Evolutionary conservation across 2,113 vertebrate species (phyloP).

Genomic region (Eulemur rufifrons): DNA sequence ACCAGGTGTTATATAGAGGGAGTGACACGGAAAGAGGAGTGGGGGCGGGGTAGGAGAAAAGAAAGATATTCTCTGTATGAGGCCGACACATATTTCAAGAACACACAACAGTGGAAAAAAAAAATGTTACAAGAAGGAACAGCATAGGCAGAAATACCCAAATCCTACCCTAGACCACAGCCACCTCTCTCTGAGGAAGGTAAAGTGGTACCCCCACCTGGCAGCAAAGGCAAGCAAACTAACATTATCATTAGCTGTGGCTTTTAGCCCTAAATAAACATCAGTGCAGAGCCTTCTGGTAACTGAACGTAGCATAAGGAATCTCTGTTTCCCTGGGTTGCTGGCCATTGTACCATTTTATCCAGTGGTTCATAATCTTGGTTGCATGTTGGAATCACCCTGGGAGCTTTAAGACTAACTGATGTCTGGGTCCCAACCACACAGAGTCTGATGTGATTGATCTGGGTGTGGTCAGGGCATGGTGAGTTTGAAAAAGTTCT

Average conservation of each 20-base stretch:
- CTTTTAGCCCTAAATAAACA: background rate
- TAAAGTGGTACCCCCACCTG: background rate
- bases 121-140: background rate
- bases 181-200: background rate
- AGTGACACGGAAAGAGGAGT: background rate
- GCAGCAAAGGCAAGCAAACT: conserved; percentile 10
- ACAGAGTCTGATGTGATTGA: background rate
- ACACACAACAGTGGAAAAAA: background rate
- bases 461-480: background rate
- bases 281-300: background rate
- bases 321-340: background rate
- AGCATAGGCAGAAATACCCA: background rate
- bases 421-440: background rate
- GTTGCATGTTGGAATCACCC: background rate
- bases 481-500: background rate
- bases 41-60: background rate
- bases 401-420: background rate
- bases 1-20: background rate
- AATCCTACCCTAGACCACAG: background rate
- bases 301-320: background rate
- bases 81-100: background rate
- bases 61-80: background rate
- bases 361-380: background rate
- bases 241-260: background rate
- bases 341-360: background rate